Percentiles rank a stretch among this genome's conserved stretches.
Evolutionary conservation across 2,113 vertebrate genomes (phyloP).

Genomic region (Puma concolor): DNA sequence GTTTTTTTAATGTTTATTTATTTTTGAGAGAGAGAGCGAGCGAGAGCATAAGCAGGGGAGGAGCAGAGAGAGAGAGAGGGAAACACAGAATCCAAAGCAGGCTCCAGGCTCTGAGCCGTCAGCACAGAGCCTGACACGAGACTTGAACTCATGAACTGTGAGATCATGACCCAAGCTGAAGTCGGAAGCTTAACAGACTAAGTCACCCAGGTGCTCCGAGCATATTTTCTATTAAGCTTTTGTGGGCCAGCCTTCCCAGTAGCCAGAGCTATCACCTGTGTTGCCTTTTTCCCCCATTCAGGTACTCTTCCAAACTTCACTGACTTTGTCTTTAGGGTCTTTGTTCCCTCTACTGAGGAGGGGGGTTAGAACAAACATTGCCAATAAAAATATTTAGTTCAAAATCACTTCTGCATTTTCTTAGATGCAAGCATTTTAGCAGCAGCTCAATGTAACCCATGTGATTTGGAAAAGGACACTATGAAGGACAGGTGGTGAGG

Average conservation of each 20-base stretch:
- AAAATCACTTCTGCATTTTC: neutral
- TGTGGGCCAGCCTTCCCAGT: neutral
- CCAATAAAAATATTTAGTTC: neutral
- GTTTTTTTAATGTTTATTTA: too few relatives aligned
- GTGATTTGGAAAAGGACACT: neutral
- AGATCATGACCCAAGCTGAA: too few relatives aligned
- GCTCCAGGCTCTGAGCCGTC: too few relatives aligned
- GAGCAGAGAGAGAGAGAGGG: too few relatives aligned
- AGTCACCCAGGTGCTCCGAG: neutral
- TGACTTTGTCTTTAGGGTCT: neutral
- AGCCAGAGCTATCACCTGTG: neutral
- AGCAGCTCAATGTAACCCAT: neutral
- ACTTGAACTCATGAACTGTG: too few relatives aligned
- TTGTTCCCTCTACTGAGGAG: neutral
- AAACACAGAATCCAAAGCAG: too few relatives aligned
- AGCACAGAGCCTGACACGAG: too few relatives aligned
- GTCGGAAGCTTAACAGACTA: too few relatives aligned
- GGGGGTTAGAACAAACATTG: neutral
- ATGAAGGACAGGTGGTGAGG: neutral
- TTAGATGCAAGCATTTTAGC: neutral
- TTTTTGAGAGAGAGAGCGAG: too few relatives aligned
- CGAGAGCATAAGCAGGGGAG: too few relatives aligned
- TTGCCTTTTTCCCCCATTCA: neutral
- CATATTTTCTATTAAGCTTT: neutral
- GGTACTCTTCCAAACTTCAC: neutral